phyloP scores from a whole-genome alignment of 2,797 vertebrate genomes.

The Acanthurus tractus region DNA sequence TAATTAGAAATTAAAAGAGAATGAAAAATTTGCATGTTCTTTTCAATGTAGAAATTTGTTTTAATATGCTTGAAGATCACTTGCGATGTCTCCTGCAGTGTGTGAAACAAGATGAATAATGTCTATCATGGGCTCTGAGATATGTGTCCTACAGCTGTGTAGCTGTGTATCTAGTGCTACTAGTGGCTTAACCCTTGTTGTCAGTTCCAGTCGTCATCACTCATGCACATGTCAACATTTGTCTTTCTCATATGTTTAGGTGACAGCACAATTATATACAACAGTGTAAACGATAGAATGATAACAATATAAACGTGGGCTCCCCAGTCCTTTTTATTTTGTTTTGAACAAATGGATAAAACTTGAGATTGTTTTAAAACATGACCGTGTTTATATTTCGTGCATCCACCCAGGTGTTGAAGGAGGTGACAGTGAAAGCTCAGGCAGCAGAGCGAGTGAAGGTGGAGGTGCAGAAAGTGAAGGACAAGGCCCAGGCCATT shows the following conservation, averaged over 20 bases:
- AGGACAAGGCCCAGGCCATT: constrained; percentile 96
- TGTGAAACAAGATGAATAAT: no score
- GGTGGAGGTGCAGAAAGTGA: constrained; percentile 96
- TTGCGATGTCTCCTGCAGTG: background rate
- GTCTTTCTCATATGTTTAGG: background rate
- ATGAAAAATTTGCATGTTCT: background rate
- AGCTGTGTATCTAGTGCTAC: background rate
- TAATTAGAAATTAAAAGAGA: background rate
- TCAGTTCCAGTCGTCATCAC: background rate
- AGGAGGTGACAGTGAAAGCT: constrained; percentile 95
- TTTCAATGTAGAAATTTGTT: background rate
- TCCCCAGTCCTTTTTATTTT: background rate
- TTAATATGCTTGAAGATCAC: background rate
- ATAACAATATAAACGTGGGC: background rate
- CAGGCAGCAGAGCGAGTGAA: constrained; percentile 95
- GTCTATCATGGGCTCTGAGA: no score
- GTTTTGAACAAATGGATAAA: background rate
- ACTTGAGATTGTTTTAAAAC: background rate
- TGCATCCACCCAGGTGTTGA: constrained; percentile 88
- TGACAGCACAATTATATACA: background rate
- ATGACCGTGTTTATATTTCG: background rate
- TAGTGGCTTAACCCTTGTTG: background rate
- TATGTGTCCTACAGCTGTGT: no score
- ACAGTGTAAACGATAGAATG: no score
- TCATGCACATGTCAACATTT: background rate